Evolutionary conservation across 2,113 vertebrate species (phyloP), one percentile per base, ranked within the genome.

Genomic region (Myrmecobius fasciatus): DNA sequence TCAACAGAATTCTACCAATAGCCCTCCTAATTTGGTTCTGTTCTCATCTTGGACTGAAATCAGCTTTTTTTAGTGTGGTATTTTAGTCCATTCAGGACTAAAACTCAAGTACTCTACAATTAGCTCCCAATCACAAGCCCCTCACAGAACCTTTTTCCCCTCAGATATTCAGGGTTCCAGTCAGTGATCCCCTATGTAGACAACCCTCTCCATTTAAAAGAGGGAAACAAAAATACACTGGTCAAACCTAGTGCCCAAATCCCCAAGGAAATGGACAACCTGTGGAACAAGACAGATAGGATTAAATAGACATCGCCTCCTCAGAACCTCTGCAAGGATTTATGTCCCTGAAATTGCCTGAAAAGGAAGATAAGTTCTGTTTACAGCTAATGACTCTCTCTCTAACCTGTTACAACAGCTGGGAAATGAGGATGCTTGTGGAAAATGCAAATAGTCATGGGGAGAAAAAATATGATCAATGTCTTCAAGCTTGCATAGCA

Each of bases 331-430:
- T 94, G 91, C 49, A 91, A 89, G 91, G 75, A 93, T 60, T 93
- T 22, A 11, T 67, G 49, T 93, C 54, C 83, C 43, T 24, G 20
- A 93, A 43, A 90, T 90, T 52, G 83, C 46, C 47, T 89, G 88
- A 25, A 52, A n/a, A 49, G 7, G 93, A 49, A 94, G 53, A 89
- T 53, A 67, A 90, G 26, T 20, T 93, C 46, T 25, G 4, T 92
- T 91, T 53, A 25, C 1, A 91, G n/a, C 47, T 89, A 53, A 46
- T 0, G 48, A 88, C 28, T 95, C 56, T 75, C 89, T n/a, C 53
- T 10, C 10, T 91, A 90, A 92, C 91, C 89, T 97, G 96, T 75
- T 53, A 92, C 20, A 53, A 91, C 17, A 43, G 53, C 83, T 22
- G 2, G 20, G 47, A 92, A 90, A 90, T 46, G 49, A 92, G 83